These are phyloP conservation scores for Buphagus erythrorhynchus DNA, from an alignment of 2,797 vertebrate species.

Conservation along the genomic window DNA sequence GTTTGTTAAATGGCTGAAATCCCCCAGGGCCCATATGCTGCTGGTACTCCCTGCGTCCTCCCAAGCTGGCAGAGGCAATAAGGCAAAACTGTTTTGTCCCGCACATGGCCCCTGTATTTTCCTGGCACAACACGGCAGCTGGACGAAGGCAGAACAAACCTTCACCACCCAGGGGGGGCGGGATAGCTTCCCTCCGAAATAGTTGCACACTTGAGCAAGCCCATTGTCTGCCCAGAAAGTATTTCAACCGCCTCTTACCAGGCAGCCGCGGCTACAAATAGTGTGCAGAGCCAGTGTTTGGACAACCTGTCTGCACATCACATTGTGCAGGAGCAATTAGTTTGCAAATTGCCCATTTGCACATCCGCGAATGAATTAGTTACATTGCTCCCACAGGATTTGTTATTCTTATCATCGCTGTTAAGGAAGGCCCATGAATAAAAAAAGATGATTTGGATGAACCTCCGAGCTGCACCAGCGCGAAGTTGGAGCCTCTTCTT, in stretches of 20 bases:
- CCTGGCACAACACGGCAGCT: slow-evolving; percentile 73
- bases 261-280: slow-evolving; percentile 71
- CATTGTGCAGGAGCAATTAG: slow-evolving; percentile 76
- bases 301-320: slow-evolving; percentile 70
- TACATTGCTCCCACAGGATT: slow-evolving; percentile 25
- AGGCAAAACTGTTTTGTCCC: slow-evolving; percentile 76
- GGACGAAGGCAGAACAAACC: slow-evolving; percentile 75
- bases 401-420: slow-evolving; percentile 7
- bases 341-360: slow-evolving; percentile 79
- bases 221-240: slow-evolving; percentile 81
- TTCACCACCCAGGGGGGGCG: slow-evolving; percentile 79
- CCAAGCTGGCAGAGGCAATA: slow-evolving; percentile 66
- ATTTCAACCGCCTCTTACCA: slow-evolving; percentile 82
- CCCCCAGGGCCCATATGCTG: slow-evolving; percentile 84
- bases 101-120: slow-evolving; percentile 80
- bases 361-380: slow-evolving; percentile 50
- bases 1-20: slow-evolving; percentile 75
- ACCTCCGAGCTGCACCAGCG: background rate
- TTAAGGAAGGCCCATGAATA: slow-evolving; percentile 48
- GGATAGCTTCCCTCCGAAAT: slow-evolving; percentile 72
- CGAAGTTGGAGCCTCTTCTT: background rate
- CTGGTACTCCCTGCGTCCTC: slow-evolving; percentile 59
- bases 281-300: slow-evolving; percentile 3
- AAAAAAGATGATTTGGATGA: slow-evolving; percentile 57
- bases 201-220: slow-evolving; percentile 82